phyloP scores from a whole-genome alignment of 2,113 vertebrate species.

The Bucco capensis region DNA sequence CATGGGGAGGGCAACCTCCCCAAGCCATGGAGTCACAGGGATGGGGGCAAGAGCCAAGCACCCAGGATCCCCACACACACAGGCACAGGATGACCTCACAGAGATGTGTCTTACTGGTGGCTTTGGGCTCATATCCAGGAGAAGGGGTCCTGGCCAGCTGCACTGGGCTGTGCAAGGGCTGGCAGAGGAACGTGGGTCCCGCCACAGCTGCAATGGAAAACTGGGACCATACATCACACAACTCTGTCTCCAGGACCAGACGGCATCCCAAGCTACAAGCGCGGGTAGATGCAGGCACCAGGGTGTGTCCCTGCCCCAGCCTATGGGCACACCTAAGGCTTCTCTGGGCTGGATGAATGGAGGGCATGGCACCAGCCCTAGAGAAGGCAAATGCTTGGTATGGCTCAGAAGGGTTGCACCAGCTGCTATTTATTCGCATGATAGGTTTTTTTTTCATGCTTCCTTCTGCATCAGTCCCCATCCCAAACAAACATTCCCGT shows the following conservation, averaged over 20 bases:
- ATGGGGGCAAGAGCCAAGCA: not conserved
- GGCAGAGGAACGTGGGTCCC: rapidly evolving
- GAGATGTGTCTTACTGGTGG: rapidly evolving
- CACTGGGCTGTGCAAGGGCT: not conserved
- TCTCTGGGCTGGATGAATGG: not conserved
- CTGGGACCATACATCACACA: not conserved
- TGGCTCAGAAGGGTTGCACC: not conserved
- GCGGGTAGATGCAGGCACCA: not conserved
- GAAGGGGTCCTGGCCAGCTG: not conserved
- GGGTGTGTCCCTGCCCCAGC: not conserved
- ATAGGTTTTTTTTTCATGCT: not conserved
- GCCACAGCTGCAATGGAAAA: not conserved
- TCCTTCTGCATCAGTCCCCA: not conserved
- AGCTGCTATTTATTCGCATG: not conserved
- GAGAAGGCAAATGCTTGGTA: not conserved
- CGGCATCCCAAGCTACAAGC: not conserved
- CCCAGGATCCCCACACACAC: not conserved
- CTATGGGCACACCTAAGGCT: not conserved
- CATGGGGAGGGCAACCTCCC: not conserved
- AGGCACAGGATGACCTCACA: rapidly evolving
- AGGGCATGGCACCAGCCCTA: not conserved
- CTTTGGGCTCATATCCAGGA: not conserved
- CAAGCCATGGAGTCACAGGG: not conserved
- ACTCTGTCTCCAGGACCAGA: not conserved
- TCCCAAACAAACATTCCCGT: not conserved